Percentiles rank a stretch among this genome's conserved stretches.
phyloP scores from a whole-genome alignment of 2,797 vertebrate species.

The Paedocypris micromegethes region DNA sequence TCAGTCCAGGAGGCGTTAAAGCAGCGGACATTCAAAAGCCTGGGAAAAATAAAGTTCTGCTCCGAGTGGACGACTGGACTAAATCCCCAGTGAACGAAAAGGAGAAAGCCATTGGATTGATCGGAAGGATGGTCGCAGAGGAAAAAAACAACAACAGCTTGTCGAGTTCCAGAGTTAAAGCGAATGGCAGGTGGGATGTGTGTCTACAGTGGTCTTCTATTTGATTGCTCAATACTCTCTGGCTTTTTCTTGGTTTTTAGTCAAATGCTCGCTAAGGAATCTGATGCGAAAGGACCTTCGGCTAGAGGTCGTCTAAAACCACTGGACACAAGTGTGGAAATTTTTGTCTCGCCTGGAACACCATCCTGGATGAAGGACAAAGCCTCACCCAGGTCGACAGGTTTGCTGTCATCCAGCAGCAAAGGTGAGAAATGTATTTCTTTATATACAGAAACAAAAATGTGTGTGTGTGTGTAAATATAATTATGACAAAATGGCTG shows the following conservation, averaged over 20 bases:
- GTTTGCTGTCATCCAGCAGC: constrained; percentile 2
- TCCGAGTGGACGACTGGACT: constrained; percentile 36
- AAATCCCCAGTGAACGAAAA: constrained; percentile 43
- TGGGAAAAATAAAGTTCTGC: constrained; percentile 36
- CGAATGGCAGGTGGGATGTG: constrained; percentile 29
- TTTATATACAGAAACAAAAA: too few species aligned
- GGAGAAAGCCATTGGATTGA: constrained; percentile 64
- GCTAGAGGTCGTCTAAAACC: constrained; percentile 26
- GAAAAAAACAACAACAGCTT: constrained; percentile 56
- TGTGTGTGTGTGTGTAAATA: neutral
- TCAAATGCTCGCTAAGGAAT: constrained; percentile 11
- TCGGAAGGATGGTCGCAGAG: constrained; percentile 64
- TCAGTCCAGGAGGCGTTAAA: neutral
- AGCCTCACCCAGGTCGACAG: constrained; percentile 14
- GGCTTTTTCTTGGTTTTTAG: constrained; percentile 10
- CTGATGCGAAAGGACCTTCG: constrained; percentile 12
- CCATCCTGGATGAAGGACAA: constrained; percentile 32
- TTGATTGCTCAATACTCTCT: neutral
- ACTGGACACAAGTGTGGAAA: neutral
- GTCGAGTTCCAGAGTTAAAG: constrained; percentile 22
- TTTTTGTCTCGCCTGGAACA: constrained; percentile 2
- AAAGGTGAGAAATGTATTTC: constrained; percentile 39
- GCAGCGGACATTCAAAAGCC: neutral
- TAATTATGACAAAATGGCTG: neutral
- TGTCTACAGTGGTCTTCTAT: neutral